A percentile compares a stretch with the other conserved stretches of the same genome.
Evolutionary conservation across 2,888 invertebrate species (phyloP).

Genomic region (Spialia ferax): DNA sequence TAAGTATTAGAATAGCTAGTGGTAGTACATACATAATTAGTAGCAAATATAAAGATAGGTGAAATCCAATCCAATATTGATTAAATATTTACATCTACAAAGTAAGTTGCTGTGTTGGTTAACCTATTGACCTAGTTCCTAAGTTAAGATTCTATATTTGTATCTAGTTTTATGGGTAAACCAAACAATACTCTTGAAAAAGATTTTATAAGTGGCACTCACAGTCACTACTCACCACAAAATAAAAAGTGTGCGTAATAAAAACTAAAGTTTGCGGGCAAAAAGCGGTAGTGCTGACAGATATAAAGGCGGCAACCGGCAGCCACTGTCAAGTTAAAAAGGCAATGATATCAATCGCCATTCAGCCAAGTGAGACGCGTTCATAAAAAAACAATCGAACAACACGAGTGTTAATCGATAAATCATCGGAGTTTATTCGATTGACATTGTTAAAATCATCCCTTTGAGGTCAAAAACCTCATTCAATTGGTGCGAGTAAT

Average conservation of each 20-base stretch:
- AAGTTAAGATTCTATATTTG: too few relatives aligned
- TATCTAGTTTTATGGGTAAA: too few relatives aligned
- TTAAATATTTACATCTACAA: too few relatives aligned
- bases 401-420: slow-evolving; percentile 47
- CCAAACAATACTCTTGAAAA: too few relatives aligned
- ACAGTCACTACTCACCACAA: too few relatives aligned
- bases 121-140: too few relatives aligned
- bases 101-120: too few relatives aligned
- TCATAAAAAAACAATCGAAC: slow-evolving; percentile 36
- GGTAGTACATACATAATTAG: too few relatives aligned
- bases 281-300: slow-evolving; percentile 27
- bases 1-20: too few relatives aligned
- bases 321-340: slow-evolving; percentile 38
- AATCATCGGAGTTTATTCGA: slow-evolving; percentile 51
- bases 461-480: slow-evolving; percentile 71
- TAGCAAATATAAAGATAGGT: too few relatives aligned
- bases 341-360: slow-evolving; percentile 41
- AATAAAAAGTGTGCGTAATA: slow-evolving; percentile 22
- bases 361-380: slow-evolving; percentile 37
- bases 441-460: slow-evolving; percentile 67
- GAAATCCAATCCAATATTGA: too few relatives aligned
- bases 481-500: slow-evolving; percentile 69
- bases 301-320: slow-evolving; percentile 37
- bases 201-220: too few relatives aligned
- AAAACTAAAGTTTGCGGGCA: slow-evolving; percentile 20